Evolutionary conservation across 2,888 invertebrate species (phyloP), one percentile per base, ranked within the genome.

Genomic region (Scelioninae gen. 1): DNA sequence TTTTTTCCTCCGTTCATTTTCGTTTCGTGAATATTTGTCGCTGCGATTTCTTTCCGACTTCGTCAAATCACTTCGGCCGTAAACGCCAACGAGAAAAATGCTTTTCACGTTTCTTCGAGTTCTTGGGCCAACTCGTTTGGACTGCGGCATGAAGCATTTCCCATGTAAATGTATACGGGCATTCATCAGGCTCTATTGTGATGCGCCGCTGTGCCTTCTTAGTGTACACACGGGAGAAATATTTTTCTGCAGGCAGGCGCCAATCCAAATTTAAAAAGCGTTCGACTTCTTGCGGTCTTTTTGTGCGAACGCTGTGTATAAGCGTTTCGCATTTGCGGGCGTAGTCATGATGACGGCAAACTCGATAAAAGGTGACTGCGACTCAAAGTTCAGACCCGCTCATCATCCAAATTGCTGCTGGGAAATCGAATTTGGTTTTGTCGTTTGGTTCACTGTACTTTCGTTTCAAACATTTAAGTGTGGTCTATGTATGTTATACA

Each of bases 161-260:
- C 89, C 88, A 91, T 91, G 91, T 91, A 91, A 91, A 91, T 91
- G 87, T 91, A 91, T 91, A 91, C 90, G 88, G 86, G 88, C 89
- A 90, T 91, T 91, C 91, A 90, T 91, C 91, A 91, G 87, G 86
- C 87, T 86, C 90, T 87, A 90, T 90, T 90, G 90, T 89, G 87
- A 89, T 88, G 88, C 88, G 86, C 85, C 85, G 85, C 84, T 74
- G 82, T 82, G 84, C 85, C 79, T 85, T 84, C 82, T 78, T 84
- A 77, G 83, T 75, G 84, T 81, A 84, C 81, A 84, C 84, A 81
- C 82, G 63, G 83, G 82, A 82, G 82, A 85, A 87, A 87, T 85
- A 87, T 86, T 87, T 84, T 83, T 83, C 80, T 58, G 66, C 84
- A 68, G 83, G 45, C 72, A 75, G 82, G 62, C 65, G 82, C 85